Conservation (phyloP, 2,113 vertebrate species). For the Pristiophorus japonicus region DNA sequence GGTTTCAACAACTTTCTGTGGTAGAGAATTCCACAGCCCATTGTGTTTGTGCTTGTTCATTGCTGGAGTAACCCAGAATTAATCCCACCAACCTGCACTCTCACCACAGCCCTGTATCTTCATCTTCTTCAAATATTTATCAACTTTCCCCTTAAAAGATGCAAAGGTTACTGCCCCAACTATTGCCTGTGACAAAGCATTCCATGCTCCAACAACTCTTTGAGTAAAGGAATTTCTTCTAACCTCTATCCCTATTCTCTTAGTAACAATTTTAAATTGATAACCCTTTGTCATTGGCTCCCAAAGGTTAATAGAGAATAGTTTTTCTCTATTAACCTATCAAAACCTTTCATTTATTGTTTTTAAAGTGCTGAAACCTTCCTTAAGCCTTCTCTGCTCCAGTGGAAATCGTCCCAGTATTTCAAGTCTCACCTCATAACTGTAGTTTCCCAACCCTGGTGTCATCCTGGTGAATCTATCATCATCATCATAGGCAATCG, state of each 20-base stretch:
- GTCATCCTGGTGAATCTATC: background rate
- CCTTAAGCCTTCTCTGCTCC: background rate
- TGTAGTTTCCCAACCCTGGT: background rate
- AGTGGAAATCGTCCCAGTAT: background rate
- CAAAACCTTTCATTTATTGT: background rate
- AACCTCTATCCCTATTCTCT: background rate
- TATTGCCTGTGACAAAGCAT: background rate
- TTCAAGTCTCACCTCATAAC: background rate
- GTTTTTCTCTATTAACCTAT: background rate
- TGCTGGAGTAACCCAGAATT: background rate
- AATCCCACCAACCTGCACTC: background rate
- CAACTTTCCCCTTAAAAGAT: background rate
- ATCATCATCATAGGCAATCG: too few relatives aligned
- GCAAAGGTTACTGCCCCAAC: background rate
- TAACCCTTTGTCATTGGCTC: background rate
- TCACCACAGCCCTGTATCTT: background rate
- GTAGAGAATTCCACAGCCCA: too few relatives aligned
- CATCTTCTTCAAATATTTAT: background rate
- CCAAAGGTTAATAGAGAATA: background rate
- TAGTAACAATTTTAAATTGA: background rate
- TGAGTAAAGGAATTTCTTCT: background rate
- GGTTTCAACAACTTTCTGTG: too few relatives aligned
- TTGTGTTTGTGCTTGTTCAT: background rate
- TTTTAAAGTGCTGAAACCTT: background rate
- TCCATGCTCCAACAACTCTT: background rate